Percentiles rank a stretch among this genome's conserved stretches.
Evolutionary conservation across 2,888 invertebrate species (phyloP).

Genomic region (Lacanobia wlatinum): DNA sequence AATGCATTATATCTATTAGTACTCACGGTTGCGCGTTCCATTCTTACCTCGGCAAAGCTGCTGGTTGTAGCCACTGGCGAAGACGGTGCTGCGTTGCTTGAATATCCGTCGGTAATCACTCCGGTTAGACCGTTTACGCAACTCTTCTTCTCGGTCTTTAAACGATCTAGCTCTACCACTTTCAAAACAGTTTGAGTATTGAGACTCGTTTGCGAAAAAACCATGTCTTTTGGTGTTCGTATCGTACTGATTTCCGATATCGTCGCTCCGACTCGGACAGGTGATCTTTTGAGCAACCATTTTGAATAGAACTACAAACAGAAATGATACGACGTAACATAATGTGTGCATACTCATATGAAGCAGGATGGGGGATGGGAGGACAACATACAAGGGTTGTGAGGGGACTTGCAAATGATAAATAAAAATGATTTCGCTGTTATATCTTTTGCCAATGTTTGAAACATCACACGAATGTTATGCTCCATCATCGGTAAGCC

Average conservation of each 20-base stretch:
- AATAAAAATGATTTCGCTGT: constrained; percentile 56
- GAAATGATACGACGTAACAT: constrained; percentile 90
- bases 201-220: constrained; percentile 90
- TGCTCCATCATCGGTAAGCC: constrained; percentile 38
- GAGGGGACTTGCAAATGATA: constrained; percentile 59
- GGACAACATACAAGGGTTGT: constrained; percentile 49
- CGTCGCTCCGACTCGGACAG: constrained; percentile 90
- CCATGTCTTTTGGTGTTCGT: constrained; percentile 89
- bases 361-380: constrained; percentile 75
- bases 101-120: constrained; percentile 83
- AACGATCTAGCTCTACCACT: constrained; percentile 89
- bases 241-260: constrained; percentile 86
- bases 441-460: constrained; percentile 36
- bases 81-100: constrained; percentile 72
- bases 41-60: constrained; percentile 88
- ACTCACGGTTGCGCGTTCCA: constrained; percentile 81
- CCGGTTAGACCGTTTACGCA: constrained; percentile 83
- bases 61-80: constrained; percentile 79
- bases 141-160: constrained; percentile 86
- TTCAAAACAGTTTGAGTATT: constrained; percentile 88
- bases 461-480: constrained; percentile 51
- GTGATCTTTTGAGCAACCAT: constrained; percentile 90
- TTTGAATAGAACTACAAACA: constrained; percentile 91
- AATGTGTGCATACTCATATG: constrained; percentile 88
- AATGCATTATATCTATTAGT: constrained; percentile 72